Evolutionary conservation across 2,113 vertebrate species (phyloP).

Genomic region (Ophiodon elongatus): DNA sequence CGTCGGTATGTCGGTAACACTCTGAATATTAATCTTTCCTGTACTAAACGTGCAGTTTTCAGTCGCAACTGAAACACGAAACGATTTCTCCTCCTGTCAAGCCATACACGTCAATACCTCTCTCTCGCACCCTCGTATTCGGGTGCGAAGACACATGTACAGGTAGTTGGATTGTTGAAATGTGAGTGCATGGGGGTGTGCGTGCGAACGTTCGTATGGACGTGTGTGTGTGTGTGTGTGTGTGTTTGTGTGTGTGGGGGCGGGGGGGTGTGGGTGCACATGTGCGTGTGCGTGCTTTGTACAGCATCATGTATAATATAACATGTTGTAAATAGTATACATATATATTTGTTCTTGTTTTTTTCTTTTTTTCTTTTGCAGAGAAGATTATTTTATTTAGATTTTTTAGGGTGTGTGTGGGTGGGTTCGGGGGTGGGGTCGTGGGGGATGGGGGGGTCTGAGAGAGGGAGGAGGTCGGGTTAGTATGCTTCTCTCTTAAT

Average conservation of each 20-base stretch:
- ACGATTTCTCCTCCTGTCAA: conserved; percentile 85
- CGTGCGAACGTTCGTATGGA: conserved; percentile 38
- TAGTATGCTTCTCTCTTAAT: conserved; percentile 61
- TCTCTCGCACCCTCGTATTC: conserved; percentile 89
- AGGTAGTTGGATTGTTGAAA: conserved; percentile 78
- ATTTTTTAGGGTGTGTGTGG: conserved; percentile 61
- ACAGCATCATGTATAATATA: conserved; percentile 73
- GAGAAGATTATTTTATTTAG: conserved; percentile 77
- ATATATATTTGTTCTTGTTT: conserved; percentile 74
- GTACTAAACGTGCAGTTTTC: conserved; percentile 50
- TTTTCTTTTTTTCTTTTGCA: conserved; percentile 69
- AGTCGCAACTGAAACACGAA: conserved; percentile 40
- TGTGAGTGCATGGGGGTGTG: conserved; percentile 55
- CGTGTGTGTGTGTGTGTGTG: conserved; percentile 28
- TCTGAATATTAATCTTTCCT: conserved; percentile 74
- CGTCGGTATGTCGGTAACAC: conserved; percentile 42
- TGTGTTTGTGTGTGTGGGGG: conserved; percentile 27
- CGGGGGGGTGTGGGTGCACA: conserved; percentile 35
- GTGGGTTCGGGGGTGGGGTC: conserved; percentile 23
- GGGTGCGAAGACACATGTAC: conserved; percentile 88
- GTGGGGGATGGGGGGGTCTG: conserved; percentile 26
- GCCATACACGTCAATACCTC: conserved; percentile 99
- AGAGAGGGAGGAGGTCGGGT: conserved; percentile 45
- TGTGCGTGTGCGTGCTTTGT: conserved; percentile 58
- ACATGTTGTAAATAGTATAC: conserved; percentile 79